A percentile compares a stretch with the other conserved stretches of the same genome.
Conservation (phyloP, 2,888 invertebrate species). For the Argyra leucocephala region DNA sequence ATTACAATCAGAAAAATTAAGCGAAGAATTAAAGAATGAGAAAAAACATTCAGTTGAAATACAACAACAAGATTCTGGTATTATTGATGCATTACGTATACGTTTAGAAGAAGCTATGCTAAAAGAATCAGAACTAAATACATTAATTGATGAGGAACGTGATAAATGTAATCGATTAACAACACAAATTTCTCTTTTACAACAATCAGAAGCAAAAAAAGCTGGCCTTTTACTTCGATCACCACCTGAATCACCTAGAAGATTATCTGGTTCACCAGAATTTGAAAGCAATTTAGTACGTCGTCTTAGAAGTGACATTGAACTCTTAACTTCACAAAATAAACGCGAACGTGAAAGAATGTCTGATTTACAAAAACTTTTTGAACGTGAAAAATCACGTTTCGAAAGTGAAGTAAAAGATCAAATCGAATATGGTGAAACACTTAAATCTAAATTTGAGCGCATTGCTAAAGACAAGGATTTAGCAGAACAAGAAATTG, state of each 20-base stretch:
- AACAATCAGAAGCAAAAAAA: conserved; percentile 38
- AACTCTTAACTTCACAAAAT: conserved; percentile 46
- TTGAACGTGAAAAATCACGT: conserved; percentile 43
- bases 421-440: conserved; percentile 41
- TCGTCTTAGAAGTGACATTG: conserved; percentile 47
- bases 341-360: conserved; percentile 46
- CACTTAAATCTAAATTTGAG: conserved; percentile 41
- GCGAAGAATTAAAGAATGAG: conserved; percentile 51
- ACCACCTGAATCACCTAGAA: conserved; percentile 40
- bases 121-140: conserved; percentile 54
- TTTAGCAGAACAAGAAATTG: conserved; percentile 35
- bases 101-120: conserved; percentile 56
- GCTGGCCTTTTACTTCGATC: conserved; percentile 36
- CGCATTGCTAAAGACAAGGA: conserved; percentile 39
- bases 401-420: conserved; percentile 41
- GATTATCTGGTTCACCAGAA: conserved; percentile 34
- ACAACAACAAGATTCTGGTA: conserved; percentile 56
- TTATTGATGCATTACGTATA: conserved; percentile 56
- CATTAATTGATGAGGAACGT: conserved; percentile 48
- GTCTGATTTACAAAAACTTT: conserved; percentile 43
- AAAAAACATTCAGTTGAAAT: conserved; percentile 48
- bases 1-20: conserved; percentile 49
- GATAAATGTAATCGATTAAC: conserved; percentile 46
- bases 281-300: conserved; percentile 46
- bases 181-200: conserved; percentile 40